phyloP scores from a whole-genome alignment of 2,888 invertebrate genomes.

The Itoplectis maculator region DNA sequence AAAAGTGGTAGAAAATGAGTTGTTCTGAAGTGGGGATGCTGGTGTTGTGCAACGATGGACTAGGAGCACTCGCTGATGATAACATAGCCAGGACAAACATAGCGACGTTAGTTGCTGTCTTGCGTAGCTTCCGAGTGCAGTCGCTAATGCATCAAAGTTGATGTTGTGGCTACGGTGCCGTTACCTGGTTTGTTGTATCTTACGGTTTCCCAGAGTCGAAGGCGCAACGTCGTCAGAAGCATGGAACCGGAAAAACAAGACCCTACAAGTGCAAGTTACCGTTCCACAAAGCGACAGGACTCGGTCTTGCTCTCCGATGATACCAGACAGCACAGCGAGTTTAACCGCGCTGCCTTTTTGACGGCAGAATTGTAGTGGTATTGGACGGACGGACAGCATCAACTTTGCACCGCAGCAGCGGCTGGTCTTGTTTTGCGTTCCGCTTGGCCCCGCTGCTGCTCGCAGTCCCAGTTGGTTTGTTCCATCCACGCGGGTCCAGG shows the following conservation, averaged over 20 bases:
- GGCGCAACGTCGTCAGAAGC: too few species aligned
- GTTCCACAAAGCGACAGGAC: too few species aligned
- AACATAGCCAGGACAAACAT: too few species aligned
- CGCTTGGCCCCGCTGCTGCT: constrained; percentile 28
- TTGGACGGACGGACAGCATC: constrained; percentile 9
- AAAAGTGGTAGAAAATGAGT: constrained; percentile 8
- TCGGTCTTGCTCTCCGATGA: not conserved
- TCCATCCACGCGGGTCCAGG: constrained; percentile 58
- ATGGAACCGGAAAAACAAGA: too few species aligned
- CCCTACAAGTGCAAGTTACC: too few species aligned
- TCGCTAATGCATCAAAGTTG: too few species aligned
- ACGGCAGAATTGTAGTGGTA: constrained; percentile 50
- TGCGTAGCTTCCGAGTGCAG: too few species aligned
- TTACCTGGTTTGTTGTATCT: too few species aligned
- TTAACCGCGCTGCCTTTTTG: constrained; percentile 29
- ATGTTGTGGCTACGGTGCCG: too few species aligned
- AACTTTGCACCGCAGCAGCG: constrained; percentile 1
- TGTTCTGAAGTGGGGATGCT: not conserved
- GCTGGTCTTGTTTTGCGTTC: constrained; percentile 56
- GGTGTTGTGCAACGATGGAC: not conserved
- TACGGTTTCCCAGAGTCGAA: too few species aligned
- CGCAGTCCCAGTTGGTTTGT: constrained; percentile 62
- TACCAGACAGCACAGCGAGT: constrained; percentile 4
- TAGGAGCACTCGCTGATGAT: not conserved
- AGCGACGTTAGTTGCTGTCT: not conserved